Conservation (phyloP, 2,113 vertebrate species). For the Actenoides hombroni region DNA sequence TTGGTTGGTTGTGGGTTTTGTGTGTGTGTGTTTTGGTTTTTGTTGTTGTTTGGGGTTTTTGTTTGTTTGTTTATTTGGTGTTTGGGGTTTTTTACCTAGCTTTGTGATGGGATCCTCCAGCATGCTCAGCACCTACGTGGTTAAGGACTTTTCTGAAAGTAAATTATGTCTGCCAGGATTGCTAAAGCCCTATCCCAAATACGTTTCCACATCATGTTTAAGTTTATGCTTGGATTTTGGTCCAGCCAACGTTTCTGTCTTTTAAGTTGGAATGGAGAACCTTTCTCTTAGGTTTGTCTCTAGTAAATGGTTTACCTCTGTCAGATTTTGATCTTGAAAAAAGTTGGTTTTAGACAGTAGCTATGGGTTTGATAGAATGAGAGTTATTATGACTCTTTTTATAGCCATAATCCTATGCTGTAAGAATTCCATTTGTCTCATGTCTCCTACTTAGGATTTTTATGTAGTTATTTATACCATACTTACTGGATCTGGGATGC, state of each 20-base stretch:
- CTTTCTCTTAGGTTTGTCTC: background rate
- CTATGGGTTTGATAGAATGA: background rate
- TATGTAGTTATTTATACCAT: constrained; percentile 3
- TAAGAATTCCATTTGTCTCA: constrained; percentile 14
- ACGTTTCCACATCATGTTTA: rapidly evolving
- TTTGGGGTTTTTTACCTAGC: background rate
- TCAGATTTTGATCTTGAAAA: background rate
- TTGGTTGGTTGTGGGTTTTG: background rate
- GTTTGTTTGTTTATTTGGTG: background rate
- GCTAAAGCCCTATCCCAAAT: background rate
- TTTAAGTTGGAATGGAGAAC: background rate
- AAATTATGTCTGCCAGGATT: background rate
- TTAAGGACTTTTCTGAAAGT: background rate
- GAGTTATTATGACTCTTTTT: background rate
- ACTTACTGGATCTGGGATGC: background rate
- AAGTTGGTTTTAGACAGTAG: background rate
- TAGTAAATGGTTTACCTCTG: background rate
- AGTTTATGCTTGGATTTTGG: background rate
- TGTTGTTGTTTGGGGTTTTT: background rate
- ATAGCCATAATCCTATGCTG: background rate
- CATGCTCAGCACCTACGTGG: background rate
- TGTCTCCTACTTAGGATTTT: background rate
- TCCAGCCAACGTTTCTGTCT: background rate
- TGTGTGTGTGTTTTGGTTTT: no score
- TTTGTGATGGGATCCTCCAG: background rate